Evolutionary conservation across 2,797 vertebrate species (phyloP).

Genomic region (Meriones psammophilus): DNA sequence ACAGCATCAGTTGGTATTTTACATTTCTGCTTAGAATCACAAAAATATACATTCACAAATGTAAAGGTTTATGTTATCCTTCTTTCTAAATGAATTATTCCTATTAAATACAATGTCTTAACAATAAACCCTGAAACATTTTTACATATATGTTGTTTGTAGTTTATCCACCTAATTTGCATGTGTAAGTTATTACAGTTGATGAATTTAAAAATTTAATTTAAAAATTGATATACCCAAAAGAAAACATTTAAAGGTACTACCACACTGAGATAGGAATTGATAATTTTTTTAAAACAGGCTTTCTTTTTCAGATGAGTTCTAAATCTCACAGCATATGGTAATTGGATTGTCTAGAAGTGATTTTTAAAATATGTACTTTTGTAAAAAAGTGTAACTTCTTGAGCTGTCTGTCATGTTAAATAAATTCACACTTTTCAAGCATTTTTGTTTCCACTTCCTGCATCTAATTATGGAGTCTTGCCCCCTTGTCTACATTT

Average conservation of each 20-base stretch:
- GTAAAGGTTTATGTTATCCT: neutral
- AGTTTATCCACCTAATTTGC: neutral
- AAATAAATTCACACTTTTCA: constrained; percentile 71
- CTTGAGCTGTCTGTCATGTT: constrained; percentile 69
- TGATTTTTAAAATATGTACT: constrained; percentile 72
- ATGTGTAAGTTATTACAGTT: neutral
- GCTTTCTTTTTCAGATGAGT: constrained; percentile 79
- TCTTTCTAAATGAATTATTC: neutral
- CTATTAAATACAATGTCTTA: neutral
- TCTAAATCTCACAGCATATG: constrained; percentile 76
- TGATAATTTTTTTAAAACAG: constrained; percentile 66
- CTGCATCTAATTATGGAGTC: constrained; percentile 43
- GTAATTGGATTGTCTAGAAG: constrained; percentile 78
- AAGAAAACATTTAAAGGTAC: constrained; percentile 63
- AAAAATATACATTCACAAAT: neutral
- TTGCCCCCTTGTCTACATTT: constrained; percentile 18
- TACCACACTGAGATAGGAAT: constrained; percentile 74
- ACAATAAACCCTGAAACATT: neutral
- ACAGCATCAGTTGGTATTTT: neutral
- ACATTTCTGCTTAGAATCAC: neutral
- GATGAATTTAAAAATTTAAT: constrained; percentile 49
- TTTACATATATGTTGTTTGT: neutral
- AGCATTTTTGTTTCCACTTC: constrained; percentile 67
- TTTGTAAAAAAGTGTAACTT: constrained; percentile 79
- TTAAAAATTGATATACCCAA: constrained; percentile 71